Conservation (phyloP, 2,888 invertebrate genomes). For the Minunthozetes semirufus region DNA sequence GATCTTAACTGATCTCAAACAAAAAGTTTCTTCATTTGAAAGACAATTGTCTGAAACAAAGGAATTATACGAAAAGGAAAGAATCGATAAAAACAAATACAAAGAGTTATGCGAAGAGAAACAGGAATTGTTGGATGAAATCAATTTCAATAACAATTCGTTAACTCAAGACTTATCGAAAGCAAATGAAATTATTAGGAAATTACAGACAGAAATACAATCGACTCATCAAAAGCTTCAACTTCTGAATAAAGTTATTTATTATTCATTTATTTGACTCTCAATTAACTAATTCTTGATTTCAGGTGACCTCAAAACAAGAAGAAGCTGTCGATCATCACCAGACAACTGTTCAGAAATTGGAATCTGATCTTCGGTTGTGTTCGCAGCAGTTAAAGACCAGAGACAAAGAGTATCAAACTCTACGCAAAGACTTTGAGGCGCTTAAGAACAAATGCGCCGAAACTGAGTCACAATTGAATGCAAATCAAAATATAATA, state of each 20-base stretch:
- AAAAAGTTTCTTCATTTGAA: not conserved
- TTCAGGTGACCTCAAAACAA: slow-evolving; percentile 36
- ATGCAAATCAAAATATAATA: slow-evolving; percentile 34
- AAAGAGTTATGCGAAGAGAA: slow-evolving; percentile 23
- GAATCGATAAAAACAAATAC: not conserved
- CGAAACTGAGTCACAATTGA: slow-evolving; percentile 31
- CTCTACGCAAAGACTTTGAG: slow-evolving; percentile 20
- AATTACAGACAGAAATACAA: slow-evolving; percentile 34
- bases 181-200: slow-evolving; percentile 37
- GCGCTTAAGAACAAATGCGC: slow-evolving; percentile 3
- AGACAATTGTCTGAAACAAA: not conserved
- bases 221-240: slow-evolving; percentile 26
- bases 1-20: not conserved
- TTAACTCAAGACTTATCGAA: slow-evolving; percentile 27
- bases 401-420: slow-evolving; percentile 33
- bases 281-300: not conserved
- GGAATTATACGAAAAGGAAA: not conserved
- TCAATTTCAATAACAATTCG: not conserved
- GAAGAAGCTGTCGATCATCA: slow-evolving; percentile 34
- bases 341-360: slow-evolving; percentile 26
- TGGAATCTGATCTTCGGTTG: slow-evolving; percentile 26
- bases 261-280: not conserved
- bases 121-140: slow-evolving; percentile 26
- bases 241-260: slow-evolving; percentile 33
- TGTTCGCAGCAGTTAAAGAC: slow-evolving; percentile 31